These are phyloP conservation scores for Tangara arthus DNA, from an alignment of 2,797 vertebrate genomes.

Conservation along the genomic window DNA sequence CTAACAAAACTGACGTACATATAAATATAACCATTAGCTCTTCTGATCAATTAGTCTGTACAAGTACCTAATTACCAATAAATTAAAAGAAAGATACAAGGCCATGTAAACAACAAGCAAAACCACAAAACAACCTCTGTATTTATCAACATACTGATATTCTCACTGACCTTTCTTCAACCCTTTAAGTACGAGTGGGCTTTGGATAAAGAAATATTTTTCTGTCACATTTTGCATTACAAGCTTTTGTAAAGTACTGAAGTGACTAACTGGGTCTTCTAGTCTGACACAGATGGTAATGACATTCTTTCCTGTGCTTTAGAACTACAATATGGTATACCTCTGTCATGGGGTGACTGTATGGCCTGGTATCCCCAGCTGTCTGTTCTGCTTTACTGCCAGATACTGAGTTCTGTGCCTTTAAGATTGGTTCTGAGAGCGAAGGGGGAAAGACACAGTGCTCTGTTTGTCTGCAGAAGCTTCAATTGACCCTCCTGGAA, in stretches of 20 bases:
- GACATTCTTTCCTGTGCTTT: neutral
- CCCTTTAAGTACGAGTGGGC: neutral
- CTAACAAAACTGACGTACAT: neutral
- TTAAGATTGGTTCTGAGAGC: fast-evolving
- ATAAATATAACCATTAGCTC: neutral
- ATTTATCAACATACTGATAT: neutral
- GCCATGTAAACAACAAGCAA: neutral
- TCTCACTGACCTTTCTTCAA: neutral
- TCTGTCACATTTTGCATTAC: neutral
- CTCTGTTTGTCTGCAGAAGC: neutral
- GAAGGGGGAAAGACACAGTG: fast-evolving
- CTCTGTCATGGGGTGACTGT: neutral
- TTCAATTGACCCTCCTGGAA: neutral
- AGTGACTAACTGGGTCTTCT: neutral
- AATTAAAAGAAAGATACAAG: neutral
- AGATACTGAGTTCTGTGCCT: neutral
- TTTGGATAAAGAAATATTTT: neutral
- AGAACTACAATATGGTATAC: neutral
- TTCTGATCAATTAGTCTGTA: neutral
- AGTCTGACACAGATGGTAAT: neutral
- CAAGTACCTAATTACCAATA: neutral
- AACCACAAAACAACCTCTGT: neutral
- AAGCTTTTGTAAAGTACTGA: neutral
- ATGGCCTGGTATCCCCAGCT: neutral
- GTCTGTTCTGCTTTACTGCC: neutral